Evolutionary conservation across 23 tunicate species (phyloP).

Genomic region (Trididemnum miniatum): DNA sequence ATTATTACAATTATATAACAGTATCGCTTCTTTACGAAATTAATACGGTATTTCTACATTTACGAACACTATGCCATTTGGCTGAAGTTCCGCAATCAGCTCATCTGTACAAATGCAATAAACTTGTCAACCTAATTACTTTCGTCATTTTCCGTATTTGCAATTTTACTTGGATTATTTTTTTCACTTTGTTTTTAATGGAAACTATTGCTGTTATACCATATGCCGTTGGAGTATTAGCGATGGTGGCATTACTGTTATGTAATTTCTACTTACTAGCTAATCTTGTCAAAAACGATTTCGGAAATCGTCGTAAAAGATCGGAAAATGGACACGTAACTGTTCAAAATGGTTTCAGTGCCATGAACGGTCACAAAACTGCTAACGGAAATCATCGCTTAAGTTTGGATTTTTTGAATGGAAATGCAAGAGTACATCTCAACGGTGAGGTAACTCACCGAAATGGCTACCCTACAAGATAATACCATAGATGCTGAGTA

Average conservation of each 20-base stretch:
- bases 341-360: no score
- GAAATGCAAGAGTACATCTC: no score
- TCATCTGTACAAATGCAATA: background rate
- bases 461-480: no score
- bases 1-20: slow-evolving; percentile 1
- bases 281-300: background rate
- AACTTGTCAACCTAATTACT: background rate
- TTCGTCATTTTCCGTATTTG: slow-evolving; percentile 9
- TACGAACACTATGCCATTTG: background rate
- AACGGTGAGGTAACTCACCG: no score
- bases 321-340: no score
- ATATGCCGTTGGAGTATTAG: background rate
- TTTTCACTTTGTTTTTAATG: background rate
- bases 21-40: slow-evolving; percentile 17
- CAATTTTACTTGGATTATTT: slow-evolving; percentile 5
- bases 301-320: no score
- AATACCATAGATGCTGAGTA: no score
- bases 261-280: background rate
- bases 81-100: background rate
- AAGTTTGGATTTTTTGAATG: no score
- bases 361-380: no score
- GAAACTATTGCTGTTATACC: background rate
- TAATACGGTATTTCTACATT: slow-evolving; percentile 9
- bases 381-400: no score
- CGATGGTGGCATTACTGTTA: background rate